A percentile compares a stretch with the other conserved stretches of the same genome.
Evolutionary conservation across 2,888 invertebrate genomes (phyloP).

Genomic region (Andrena bucephala): DNA sequence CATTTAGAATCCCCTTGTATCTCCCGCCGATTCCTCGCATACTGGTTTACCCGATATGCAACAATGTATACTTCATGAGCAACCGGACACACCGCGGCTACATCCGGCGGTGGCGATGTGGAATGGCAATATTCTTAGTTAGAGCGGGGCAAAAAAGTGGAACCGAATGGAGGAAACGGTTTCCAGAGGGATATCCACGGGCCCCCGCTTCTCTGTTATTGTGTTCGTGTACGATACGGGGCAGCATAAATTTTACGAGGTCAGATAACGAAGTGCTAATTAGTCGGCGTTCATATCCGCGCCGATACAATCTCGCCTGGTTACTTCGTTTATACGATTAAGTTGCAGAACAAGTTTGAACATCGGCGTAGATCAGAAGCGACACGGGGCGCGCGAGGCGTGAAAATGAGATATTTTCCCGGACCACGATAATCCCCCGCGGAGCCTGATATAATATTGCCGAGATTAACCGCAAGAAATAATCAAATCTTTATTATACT

Average conservation of each 20-base stretch:
- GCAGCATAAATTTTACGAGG: conserved; percentile 59
- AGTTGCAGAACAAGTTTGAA: conserved; percentile 56
- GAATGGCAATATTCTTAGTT: conserved; percentile 18
- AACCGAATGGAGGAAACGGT: conserved; percentile 25
- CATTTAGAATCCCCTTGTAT: conserved; percentile 48
- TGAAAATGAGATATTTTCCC: conserved; percentile 60
- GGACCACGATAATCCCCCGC: conserved; percentile 10
- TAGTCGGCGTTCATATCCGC: conserved; percentile 63
- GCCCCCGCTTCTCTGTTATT: conserved; percentile 2
- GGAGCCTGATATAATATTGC: neutral
- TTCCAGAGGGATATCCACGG: conserved; percentile 6
- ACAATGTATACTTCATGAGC: conserved; percentile 31
- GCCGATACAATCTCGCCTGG: conserved; percentile 54
- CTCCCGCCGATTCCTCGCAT: conserved; percentile 40
- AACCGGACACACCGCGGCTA: conserved; percentile 26
- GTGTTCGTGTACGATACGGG: conserved; percentile 16
- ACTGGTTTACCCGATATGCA: conserved; percentile 29
- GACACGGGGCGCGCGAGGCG: conserved; percentile 45
- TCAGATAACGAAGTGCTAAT: conserved; percentile 64
- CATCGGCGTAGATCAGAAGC: conserved; percentile 56
- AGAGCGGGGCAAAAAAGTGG: conserved; percentile 28
- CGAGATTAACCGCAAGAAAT: neutral
- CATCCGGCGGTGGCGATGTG: conserved; percentile 33
- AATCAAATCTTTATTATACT: neutral
- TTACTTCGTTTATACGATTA: conserved; percentile 58